phyloP scores from a whole-genome alignment of 2,113 vertebrate species.

The Oplegnathus fasciatus region DNA sequence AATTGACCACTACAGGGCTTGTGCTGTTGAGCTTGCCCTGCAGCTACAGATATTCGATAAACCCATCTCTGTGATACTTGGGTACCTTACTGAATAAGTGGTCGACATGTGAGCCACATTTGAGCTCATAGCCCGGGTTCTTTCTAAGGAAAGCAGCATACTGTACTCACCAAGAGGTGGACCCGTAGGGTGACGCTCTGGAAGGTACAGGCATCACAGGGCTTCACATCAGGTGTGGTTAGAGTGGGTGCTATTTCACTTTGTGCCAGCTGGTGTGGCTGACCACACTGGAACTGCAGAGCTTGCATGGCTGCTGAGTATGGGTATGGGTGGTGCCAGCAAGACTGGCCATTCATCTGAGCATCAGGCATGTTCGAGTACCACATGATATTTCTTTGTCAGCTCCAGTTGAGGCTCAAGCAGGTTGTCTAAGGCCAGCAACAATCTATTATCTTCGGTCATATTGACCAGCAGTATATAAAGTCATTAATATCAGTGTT shows the following conservation, averaged over 20 bases:
- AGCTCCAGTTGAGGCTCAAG: no score
- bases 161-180: not conserved
- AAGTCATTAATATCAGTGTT: no score
- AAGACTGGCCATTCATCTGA: no score
- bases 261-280: not conserved
- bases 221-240: not conserved
- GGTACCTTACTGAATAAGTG: not conserved
- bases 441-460: no score
- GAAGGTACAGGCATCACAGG: not conserved
- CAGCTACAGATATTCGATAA: not conserved
- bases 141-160: not conserved
- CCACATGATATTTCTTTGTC: no score
- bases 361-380: no score
- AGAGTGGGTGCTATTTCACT: not conserved
- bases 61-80: not conserved
- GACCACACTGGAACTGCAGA: not conserved
- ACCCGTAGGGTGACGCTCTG: not conserved
- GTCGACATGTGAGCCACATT: not conserved
- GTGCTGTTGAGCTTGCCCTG: slow-evolving; percentile 1
- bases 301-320: not conserved
- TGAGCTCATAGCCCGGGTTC: not conserved
- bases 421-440: no score
- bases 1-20: no score
- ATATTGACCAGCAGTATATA: no score
- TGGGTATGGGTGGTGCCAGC: no score